phyloP scores from a whole-genome alignment of 2,113 vertebrate species.

The Plotosus lineatus region DNA sequence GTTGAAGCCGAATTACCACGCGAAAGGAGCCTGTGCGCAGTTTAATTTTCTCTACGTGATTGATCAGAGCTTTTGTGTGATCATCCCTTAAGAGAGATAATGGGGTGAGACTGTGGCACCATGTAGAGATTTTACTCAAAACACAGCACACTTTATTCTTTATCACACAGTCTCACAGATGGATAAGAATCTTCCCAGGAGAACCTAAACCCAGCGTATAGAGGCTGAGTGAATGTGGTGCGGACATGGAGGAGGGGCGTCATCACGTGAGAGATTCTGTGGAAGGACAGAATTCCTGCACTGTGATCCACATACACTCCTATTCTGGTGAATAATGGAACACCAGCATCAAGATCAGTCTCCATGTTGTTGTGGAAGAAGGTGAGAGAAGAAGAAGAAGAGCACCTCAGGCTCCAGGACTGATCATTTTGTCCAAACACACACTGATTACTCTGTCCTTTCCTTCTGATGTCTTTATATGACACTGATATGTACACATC shows the following conservation, averaged over 20 bases:
- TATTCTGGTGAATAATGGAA: not conserved
- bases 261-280: not conserved
- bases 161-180: no score
- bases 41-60: no score
- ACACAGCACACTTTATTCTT: no score
- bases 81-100: no score
- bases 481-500: not conserved
- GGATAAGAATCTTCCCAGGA: no score
- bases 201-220: conserved; percentile 8
- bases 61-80: no score
- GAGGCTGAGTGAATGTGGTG: not conserved
- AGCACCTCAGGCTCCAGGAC: conserved; percentile 2
- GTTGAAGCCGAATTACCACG: no score
- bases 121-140: no score
- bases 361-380: not conserved
- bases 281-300: conserved; percentile 44
- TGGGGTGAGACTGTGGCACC: no score
- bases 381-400: not conserved
- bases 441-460: not conserved
- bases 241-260: not conserved
- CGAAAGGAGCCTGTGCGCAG: no score
- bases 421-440: not conserved
- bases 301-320: conserved; percentile 46
- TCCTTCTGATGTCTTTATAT: conserved; percentile 17
- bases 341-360: not conserved